phyloP scores from a whole-genome alignment of 2,797 vertebrate species.

The Notamacropus eugenii region DNA sequence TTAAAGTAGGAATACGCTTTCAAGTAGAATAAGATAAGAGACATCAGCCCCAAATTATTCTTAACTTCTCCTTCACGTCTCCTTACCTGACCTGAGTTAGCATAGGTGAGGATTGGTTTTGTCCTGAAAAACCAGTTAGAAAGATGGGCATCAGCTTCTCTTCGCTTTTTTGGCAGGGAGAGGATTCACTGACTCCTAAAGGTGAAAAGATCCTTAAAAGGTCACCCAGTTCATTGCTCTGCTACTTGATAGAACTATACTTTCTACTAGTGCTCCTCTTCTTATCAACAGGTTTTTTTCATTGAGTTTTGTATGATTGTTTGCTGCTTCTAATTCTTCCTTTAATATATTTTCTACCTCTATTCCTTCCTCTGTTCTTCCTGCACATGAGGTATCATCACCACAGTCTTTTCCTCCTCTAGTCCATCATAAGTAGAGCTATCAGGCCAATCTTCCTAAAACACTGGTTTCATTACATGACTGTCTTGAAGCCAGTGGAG shows the following conservation, averaged over 20 bases:
- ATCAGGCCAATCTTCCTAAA: not conserved
- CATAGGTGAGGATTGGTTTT: not conserved
- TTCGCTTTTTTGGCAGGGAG: not conserved
- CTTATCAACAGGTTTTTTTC: not conserved
- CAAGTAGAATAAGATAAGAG: slow-evolving; percentile 24
- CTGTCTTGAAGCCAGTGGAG: not conserved
- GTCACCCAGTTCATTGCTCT: not conserved
- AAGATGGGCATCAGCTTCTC: not conserved
- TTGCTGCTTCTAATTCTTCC: not conserved
- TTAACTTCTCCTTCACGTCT: slow-evolving; percentile 14
- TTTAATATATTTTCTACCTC: slow-evolving; percentile 15
- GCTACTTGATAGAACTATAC: not conserved
- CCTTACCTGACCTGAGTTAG: slow-evolving; percentile 28
- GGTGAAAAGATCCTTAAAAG: not conserved
- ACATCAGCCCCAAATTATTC: not conserved
- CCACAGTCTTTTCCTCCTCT: not conserved
- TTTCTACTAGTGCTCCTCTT: not conserved
- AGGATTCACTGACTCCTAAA: not conserved
- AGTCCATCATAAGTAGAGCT: not conserved
- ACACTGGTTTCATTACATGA: not conserved
- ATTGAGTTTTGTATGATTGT: not conserved
- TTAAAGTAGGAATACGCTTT: slow-evolving; percentile 2
- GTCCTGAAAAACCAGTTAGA: slow-evolving; percentile 21
- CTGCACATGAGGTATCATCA: not conserved
- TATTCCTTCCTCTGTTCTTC: not conserved